Percentiles rank a stretch among this genome's conserved stretches.
Conservation (phyloP, 2,113 vertebrate species). For the Bambusicola thoracicus region DNA sequence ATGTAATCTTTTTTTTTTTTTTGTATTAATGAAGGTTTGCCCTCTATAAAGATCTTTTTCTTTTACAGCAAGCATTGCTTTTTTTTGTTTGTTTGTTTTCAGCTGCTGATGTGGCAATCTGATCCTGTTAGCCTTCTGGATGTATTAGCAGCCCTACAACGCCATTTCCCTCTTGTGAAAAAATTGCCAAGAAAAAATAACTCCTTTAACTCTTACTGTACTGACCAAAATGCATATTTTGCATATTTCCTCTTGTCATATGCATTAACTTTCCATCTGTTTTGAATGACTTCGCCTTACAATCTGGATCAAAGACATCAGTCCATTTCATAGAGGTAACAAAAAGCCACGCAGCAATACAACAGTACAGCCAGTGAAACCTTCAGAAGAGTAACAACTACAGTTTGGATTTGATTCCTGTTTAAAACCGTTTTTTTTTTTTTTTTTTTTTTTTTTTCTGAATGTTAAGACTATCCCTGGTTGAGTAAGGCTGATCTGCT, state of each 20-base stretch:
- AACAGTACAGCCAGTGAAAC: background rate
- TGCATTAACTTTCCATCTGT: background rate
- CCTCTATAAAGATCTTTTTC: background rate
- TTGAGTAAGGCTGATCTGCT: background rate
- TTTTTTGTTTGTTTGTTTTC: slow-evolving; percentile 48
- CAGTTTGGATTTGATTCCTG: background rate
- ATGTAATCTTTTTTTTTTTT: background rate
- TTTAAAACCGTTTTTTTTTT: background rate
- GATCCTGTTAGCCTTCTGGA: background rate
- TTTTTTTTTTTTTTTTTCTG: background rate
- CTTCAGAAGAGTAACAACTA: background rate
- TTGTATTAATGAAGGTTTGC: background rate
- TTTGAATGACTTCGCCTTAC: background rate
- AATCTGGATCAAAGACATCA: background rate
- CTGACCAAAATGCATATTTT: background rate
- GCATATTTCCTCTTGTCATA: background rate
- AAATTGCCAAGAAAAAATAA: background rate
- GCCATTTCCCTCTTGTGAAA: background rate
- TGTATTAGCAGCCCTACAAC: background rate
- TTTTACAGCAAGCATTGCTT: background rate
- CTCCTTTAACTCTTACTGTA: background rate
- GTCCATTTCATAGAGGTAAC: background rate
- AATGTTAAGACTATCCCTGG: background rate
- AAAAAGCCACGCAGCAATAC: background rate
- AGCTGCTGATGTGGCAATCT: background rate